Evolutionary conservation across 2,113 vertebrate genomes (phyloP).

Genomic region (Microcebus lehilahytsara): DNA sequence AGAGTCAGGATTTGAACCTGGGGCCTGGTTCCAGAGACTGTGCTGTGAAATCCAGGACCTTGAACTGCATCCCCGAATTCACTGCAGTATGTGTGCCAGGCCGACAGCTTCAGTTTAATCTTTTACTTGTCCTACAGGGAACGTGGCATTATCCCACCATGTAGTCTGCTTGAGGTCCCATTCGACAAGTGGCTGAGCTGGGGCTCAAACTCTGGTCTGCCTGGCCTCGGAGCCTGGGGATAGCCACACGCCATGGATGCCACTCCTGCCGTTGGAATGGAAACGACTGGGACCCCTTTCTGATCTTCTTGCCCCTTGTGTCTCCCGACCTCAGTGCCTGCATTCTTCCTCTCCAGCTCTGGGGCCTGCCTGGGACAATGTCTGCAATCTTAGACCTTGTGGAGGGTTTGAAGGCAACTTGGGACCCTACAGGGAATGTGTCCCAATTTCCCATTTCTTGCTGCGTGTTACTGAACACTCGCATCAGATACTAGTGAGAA

Average conservation of each 20-base stretch:
- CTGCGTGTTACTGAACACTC: background rate
- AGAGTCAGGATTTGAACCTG: background rate
- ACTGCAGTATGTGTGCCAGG: fast-evolving
- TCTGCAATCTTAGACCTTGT: background rate
- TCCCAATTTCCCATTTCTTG: background rate
- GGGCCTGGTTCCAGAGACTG: background rate
- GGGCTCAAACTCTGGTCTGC: background rate
- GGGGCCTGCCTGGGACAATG: background rate
- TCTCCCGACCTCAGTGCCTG: fast-evolving
- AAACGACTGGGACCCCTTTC: background rate
- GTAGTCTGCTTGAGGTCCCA: background rate
- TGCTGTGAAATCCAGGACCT: background rate
- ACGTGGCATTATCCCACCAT: background rate
- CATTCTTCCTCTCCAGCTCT: background rate
- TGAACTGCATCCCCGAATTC: background rate
- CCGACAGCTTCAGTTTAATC: background rate
- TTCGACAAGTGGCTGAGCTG: background rate
- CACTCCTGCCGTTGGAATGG: background rate
- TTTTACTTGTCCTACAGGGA: background rate
- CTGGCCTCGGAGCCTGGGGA: background rate
- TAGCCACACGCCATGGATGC: background rate
- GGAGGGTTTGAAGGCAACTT: background rate
- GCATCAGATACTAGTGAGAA: background rate
- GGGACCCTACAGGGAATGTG: background rate
- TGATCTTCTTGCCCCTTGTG: background rate